These are phyloP conservation scores for Leptinotarsa rubiginosa DNA, from an alignment of 2,888 invertebrate genomes.

Conservation along the genomic window DNA sequence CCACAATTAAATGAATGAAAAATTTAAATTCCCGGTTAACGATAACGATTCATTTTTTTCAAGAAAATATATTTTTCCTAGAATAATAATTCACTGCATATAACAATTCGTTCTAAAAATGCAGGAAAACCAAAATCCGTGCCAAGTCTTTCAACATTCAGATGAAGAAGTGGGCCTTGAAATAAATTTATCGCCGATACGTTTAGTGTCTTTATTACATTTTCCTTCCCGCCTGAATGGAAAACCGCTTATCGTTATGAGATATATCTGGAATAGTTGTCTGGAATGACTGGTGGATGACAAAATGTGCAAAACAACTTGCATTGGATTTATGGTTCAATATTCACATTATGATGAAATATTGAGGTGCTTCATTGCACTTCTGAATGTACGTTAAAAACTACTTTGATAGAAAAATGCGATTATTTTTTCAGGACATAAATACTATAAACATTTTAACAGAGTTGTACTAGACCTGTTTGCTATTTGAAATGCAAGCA, in stretches of 20 bases:
- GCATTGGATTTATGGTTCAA: not conserved
- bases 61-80: no score
- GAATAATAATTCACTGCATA: not conserved
- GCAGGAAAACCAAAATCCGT: slow-evolving; percentile 4
- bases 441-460: no score
- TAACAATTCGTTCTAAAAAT: not conserved
- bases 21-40: no score
- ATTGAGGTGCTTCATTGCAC: no score
- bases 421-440: no score
- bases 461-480: no score
- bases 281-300: not conserved
- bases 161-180: not conserved
- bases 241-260: not conserved
- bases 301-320: slow-evolving; percentile 1
- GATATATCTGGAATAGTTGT: slow-evolving; percentile 1
- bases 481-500: no score
- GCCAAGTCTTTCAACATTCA: slow-evolving; percentile 7
- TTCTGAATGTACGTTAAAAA: no score
- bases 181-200: slow-evolving; percentile 7
- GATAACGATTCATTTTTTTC: no score
- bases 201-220: slow-evolving; percentile 5
- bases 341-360: not conserved
- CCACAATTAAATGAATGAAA: no score
- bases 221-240: not conserved
- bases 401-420: no score